Conservation (phyloP, 2,888 invertebrate genomes). For the Lapara coniferarum region DNA sequence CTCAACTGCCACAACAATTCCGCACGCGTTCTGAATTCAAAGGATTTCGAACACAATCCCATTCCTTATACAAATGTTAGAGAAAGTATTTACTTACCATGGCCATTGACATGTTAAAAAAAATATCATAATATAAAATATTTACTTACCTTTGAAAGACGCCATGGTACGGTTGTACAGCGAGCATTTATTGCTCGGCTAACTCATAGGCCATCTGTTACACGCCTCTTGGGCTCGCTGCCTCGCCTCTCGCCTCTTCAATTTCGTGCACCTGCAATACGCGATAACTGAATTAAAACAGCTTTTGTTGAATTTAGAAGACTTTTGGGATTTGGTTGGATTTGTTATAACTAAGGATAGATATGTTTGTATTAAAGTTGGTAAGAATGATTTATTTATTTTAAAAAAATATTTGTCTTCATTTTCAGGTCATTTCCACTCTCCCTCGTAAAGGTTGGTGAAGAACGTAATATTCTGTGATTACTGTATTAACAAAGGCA, state of each 20-base stretch:
- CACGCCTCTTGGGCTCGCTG: constrained; percentile 19
- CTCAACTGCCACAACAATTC: too few species aligned
- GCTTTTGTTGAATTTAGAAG: not conserved
- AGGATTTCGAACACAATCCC: not conserved
- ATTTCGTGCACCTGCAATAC: constrained; percentile 40
- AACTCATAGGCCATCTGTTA: constrained; percentile 21
- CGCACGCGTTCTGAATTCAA: not conserved
- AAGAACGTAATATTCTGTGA: too few species aligned
- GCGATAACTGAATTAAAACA: constrained; percentile 16
- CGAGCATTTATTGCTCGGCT: constrained; percentile 16
- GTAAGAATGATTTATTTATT: too few species aligned
- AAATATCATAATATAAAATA: too few species aligned
- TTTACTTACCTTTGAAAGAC: constrained; percentile 52
- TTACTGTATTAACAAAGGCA: too few species aligned
- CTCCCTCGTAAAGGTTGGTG: too few species aligned
- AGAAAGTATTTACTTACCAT: constrained; percentile 38
- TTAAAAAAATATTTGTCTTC: too few species aligned
- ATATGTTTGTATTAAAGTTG: too few species aligned
- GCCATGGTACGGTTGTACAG: constrained; percentile 41
- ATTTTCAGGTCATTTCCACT: too few species aligned
- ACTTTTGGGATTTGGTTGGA: not conserved
- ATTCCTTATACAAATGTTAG: too few species aligned
- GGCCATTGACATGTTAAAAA: too few species aligned
- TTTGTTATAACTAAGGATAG: not conserved
- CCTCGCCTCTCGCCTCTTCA: constrained; percentile 18